Base-by-base conservation (phyloP, 2,888 invertebrate species). In the Caenorhabditis sp. region DNA sequence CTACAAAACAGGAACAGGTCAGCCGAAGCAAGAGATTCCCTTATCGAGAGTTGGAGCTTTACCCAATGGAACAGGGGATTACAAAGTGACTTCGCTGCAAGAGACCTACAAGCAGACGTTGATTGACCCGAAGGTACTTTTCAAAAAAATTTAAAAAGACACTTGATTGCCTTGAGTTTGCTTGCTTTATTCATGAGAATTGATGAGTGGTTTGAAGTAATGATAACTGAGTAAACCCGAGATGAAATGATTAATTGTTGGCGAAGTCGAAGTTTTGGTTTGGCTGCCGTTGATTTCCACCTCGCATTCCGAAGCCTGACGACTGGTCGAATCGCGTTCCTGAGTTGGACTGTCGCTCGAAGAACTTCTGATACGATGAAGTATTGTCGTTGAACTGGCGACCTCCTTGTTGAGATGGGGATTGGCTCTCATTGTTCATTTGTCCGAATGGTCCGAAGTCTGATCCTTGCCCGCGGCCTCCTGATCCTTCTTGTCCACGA, bases 41-140 rank as follows among this genome's bases (percentile, higher is more conserved):
- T 65, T 85, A 1, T 85, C 84, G 9, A 68, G 76, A 37, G 73
- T 77, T 35, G 83, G 86, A 41, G 72, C 70, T 50, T 53, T 85
- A 30, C 84, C 85, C 15, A 82, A 81, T 43, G 83, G 78, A 26
- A 68, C 74, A 24, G 86, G 85, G n/a, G 88, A 88, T 66, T 88
- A 88, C 76, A 87, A 86, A 76, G 84, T 85, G 61, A 87, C 78
- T 32, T 81, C 61, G 59, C 70, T 74, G 4, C 85, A 86, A 52
- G 89, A 89, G 45, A 83, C 84, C 53, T 89, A 87, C 75, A 86
- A 86, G 27, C 86, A 87, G 83, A 87, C 86, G 9, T 80, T 89
- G 35, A 89, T 89, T 72, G 89, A 89, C 66, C 89, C 89, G n/a
- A 87, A 86, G 76, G 89, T 87, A 15, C 53, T 75, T 17, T 17